phyloP scores from a whole-genome alignment of 2,797 vertebrate species.

The Acridotheres tristis region DNA sequence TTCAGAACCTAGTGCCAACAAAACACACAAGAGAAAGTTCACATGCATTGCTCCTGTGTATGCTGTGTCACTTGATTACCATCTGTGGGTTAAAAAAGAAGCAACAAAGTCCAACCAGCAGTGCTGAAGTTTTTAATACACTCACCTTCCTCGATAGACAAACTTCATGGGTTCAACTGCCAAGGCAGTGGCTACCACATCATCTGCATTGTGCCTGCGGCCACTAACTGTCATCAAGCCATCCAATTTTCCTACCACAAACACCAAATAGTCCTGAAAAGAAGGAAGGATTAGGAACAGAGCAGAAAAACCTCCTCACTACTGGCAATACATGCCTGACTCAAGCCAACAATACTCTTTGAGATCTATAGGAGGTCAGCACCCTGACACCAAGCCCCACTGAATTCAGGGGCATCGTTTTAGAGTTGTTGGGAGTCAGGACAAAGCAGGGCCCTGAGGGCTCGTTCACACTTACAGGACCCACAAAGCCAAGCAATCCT shows the following conservation, averaged over 20 bases:
- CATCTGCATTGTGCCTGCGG: slow-evolving; percentile 91
- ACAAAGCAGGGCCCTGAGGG: background rate
- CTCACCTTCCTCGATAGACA: slow-evolving; percentile 95
- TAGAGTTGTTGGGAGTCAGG: background rate
- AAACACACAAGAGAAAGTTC: background rate
- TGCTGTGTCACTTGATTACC: background rate
- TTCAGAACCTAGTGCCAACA: background rate
- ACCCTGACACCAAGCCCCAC: background rate
- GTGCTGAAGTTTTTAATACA: background rate
- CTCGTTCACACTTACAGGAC: slow-evolving; percentile 82
- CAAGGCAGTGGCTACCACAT: slow-evolving; percentile 91
- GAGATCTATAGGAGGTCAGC: background rate
- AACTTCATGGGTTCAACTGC: slow-evolving; percentile 98
- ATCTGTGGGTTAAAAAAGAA: background rate
- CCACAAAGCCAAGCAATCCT: slow-evolving; percentile 92
- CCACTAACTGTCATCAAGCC: slow-evolving; percentile 92
- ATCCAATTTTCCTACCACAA: slow-evolving; percentile 93
- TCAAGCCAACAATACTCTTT: background rate
- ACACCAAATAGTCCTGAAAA: slow-evolving; percentile 89
- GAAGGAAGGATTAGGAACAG: background rate
- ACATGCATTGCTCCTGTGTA: background rate
- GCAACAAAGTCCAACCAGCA: background rate
- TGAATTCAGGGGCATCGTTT: background rate
- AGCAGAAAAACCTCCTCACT: background rate
- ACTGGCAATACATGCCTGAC: background rate